Base-by-base conservation (phyloP, 1,140 invertebrate species). In the Scaptomyza graminum region DNA sequence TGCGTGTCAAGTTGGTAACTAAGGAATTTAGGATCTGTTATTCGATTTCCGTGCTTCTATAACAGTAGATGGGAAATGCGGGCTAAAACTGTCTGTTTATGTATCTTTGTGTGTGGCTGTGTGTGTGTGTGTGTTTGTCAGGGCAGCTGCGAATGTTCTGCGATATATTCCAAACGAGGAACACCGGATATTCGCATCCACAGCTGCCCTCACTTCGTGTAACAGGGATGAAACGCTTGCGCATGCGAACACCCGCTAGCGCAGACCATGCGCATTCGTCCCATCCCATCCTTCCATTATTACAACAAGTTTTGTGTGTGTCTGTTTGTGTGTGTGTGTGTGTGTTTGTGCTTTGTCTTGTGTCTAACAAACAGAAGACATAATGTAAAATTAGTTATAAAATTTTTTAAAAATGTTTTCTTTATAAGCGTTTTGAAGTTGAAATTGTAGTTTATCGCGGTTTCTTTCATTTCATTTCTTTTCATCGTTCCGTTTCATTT, bases 341-440 rank as follows among this genome's bases (percentile, higher is more conserved):
- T 18, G 9, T 59, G 57, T 55, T 18, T 55, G 51, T 49, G 51
- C 31, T 39, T 46, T 79, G 67, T 74, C 39, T 69, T 39, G 59
- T 60, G 73, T 70, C 39, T 61, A 76, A 83, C 76, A 68, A 76
- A 83, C 76, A 68, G 64, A 89, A 65, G 56, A 84, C 54, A 50
- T 79, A 88, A 89, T 77, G 69, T 90, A 74, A 88, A 88, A 89
- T 77, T 80, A 88, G 62, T 79, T 83, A 76, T 74, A 82, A 83
- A 88, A 73, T 65, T 76, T 79, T 88, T 62, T 79, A 83, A 88
- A 88, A 83, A 88, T 83, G 72, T 88, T 88, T 88, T 87, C 69
- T 81, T 87, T 82, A 78, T 88, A 88, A 88, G 83, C 83, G 83
- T 74, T 83, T 88, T 87, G 70, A 88, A 88, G 83, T 88, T 88